Conservation (phyloP, 2,888 invertebrate genomes). For the Zaprionus obscuricornis region DNA sequence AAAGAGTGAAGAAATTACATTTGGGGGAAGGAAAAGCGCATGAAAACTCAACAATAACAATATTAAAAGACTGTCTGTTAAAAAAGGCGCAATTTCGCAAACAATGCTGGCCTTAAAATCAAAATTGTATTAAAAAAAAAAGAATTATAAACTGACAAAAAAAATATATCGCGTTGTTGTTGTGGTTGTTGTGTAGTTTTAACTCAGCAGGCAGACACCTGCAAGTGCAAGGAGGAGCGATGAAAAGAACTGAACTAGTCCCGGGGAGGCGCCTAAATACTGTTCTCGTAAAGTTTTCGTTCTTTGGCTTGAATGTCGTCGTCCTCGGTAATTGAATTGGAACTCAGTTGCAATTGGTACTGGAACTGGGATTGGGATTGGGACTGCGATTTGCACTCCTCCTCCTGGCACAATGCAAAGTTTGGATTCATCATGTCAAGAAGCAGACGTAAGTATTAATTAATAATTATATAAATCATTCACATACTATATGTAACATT, state of each 20-base stretch:
- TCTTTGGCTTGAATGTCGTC: conserved; percentile 78
- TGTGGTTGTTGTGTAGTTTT: conserved; percentile 55
- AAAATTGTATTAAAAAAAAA: conserved; percentile 26
- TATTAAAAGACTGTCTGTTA: conserved; percentile 37
- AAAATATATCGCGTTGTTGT: conserved; percentile 52
- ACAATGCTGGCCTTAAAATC: conserved; percentile 39
- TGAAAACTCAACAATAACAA: conserved; percentile 63
- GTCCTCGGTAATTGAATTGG: conserved; percentile 70
- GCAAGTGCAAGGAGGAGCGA: conserved; percentile 61
- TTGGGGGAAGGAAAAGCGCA: conserved; percentile 57
- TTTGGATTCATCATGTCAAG: conserved; percentile 87
- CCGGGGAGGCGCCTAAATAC: conserved; percentile 55
- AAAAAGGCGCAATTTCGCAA: conserved; percentile 49
- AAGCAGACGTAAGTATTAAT: conserved; percentile 86
- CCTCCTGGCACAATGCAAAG: conserved; percentile 86
- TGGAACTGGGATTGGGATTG: conserved; percentile 53
- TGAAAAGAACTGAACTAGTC: conserved; percentile 61
- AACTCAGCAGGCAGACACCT: conserved; percentile 70
- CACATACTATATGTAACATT: neutral
- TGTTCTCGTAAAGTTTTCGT: conserved; percentile 43
- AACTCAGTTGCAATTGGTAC: conserved; percentile 55
- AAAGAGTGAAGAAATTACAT: conserved; percentile 75
- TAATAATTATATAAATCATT: neutral
- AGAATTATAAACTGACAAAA: conserved; percentile 32
- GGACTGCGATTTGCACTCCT: conserved; percentile 44